Evolutionary conservation across 2,888 invertebrate genomes (phyloP).

Genomic region (Caenorhabditis plicata): DNA sequence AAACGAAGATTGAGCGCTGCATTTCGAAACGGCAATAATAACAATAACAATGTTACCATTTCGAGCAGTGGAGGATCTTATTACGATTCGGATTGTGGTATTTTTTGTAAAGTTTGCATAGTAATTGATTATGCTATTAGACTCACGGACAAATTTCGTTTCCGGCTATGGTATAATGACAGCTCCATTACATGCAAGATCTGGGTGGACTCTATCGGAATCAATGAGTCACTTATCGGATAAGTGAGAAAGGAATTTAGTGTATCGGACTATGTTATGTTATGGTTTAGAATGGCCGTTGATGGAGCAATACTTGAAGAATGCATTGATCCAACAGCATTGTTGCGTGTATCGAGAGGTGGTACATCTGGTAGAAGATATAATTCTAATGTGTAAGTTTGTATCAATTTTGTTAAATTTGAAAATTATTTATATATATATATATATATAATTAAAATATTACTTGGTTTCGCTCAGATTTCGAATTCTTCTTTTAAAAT

Average conservation of each 20-base stretch:
- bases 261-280: too few relatives aligned
- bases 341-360: conserved; percentile 26
- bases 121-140: conserved; percentile 13
- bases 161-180: conserved; percentile 36
- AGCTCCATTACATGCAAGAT: conserved; percentile 20
- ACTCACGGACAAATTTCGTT: conserved; percentile 24
- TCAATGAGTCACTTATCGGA: conserved; percentile 54
- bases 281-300: conserved; percentile 36
- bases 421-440: not conserved
- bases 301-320: conserved; percentile 51
- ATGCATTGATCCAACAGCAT: conserved; percentile 35
- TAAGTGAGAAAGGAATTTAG: conserved; percentile 31
- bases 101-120: not conserved
- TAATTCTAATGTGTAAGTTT: conserved; percentile 31
- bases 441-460: too few relatives aligned
- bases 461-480: too few relatives aligned
- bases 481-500: too few relatives aligned
- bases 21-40: conserved; percentile 38
- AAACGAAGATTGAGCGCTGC: conserved; percentile 54
- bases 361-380: conserved; percentile 30
- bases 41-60: conserved; percentile 31
- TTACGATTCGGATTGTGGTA: conserved; percentile 35
- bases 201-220: conserved; percentile 46
- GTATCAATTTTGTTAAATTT: not conserved
- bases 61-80: conserved; percentile 22